phyloP scores from a whole-genome alignment of 2,113 vertebrate genomes.

The Centropus bengalensis region DNA sequence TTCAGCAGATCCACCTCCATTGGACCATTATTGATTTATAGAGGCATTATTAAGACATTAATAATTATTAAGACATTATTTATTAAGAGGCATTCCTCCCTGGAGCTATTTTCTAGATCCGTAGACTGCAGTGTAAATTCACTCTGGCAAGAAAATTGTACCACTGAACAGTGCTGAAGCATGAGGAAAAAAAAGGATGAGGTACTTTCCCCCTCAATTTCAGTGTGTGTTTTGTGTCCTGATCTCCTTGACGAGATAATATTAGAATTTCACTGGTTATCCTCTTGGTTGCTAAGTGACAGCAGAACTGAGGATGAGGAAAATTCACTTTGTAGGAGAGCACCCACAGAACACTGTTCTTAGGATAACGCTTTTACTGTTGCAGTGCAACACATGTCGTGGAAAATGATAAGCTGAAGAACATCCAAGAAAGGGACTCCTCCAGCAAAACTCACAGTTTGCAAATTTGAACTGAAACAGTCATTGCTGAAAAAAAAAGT shows the following conservation, averaged over 20 bases:
- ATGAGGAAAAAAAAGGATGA: fast-evolving
- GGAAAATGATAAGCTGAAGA: constrained; percentile 29
- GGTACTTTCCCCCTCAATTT: background rate
- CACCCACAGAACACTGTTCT: constrained; percentile 8
- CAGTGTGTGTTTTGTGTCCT: constrained; percentile 5
- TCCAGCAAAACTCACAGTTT: background rate
- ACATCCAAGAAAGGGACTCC: background rate
- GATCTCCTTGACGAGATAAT: background rate
- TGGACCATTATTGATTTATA: background rate
- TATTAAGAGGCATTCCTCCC: background rate
- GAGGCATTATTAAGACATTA: too few species aligned
- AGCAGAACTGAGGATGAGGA: background rate
- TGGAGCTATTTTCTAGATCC: background rate
- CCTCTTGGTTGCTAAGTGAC: constrained; percentile 55
- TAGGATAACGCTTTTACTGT: background rate
- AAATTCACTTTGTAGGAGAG: background rate
- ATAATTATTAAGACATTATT: too few species aligned
- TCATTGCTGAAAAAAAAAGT: background rate
- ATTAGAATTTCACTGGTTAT: constrained; percentile 5
- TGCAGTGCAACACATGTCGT: background rate
- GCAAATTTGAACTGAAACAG: background rate
- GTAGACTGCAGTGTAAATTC: background rate
- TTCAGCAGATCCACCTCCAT: background rate
- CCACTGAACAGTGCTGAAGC: background rate
- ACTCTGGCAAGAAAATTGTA: background rate